These are phyloP conservation scores for Coelinius sp. DNA, from an alignment of 2,888 invertebrate genomes.

Conservation along the genomic window DNA sequence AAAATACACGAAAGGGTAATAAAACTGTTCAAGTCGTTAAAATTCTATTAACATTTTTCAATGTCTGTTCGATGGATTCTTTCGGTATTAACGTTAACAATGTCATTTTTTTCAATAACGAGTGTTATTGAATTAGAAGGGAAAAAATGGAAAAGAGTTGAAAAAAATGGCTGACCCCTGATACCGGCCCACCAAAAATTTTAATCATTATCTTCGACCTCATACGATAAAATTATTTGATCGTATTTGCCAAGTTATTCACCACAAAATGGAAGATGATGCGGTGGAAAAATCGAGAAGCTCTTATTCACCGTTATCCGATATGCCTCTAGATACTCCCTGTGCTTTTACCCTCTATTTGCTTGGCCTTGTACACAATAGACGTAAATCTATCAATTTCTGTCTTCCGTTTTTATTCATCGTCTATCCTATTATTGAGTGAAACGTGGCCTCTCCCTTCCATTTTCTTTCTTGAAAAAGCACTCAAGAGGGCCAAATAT, in stretches of 20 bases:
- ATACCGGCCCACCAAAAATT: too few species aligned
- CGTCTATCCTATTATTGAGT: slow-evolving; percentile 1
- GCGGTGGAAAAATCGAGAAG: slow-evolving; percentile 1
- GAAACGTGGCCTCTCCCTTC: slow-evolving; percentile 18
- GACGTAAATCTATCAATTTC: slow-evolving; percentile 25
- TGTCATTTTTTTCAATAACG: not conserved
- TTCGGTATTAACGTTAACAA: not conserved
- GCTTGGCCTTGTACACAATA: slow-evolving; percentile 5
- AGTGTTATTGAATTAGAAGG: not conserved
- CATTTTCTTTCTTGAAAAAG: not conserved
- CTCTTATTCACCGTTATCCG: slow-evolving; percentile 20
- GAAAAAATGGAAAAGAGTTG: too few species aligned
- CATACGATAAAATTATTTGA: not conserved
- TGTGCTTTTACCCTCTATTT: slow-evolving; percentile 15
- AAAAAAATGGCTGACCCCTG: too few species aligned
- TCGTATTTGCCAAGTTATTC: not conserved
- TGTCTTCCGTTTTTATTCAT: slow-evolving; percentile 25
- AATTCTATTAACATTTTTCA: not conserved
- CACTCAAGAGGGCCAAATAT: not conserved
- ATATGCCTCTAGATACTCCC: not conserved
- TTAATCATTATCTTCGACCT: not conserved
- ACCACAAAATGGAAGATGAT: not conserved
- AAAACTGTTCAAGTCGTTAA: not conserved
- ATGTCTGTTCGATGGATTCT: not conserved
- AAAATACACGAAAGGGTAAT: not conserved